A percentile compares a stretch with the other conserved stretches of the same genome.
Conservation (phyloP, 64 coral and sea anemone genomes). For the Porites lutea region DNA sequence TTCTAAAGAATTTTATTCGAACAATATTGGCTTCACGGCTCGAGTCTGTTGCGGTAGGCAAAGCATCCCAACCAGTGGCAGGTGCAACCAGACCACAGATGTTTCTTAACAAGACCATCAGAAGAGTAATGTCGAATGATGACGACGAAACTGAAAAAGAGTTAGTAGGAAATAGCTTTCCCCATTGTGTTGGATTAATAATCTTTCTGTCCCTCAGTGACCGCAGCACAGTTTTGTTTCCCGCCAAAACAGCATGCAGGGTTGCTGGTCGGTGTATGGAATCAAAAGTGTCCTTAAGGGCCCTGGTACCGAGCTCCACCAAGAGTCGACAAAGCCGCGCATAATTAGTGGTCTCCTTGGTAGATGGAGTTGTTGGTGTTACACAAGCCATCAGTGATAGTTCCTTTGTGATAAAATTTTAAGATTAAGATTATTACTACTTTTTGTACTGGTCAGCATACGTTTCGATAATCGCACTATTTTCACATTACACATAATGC, state of each 20-base stretch:
- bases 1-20: not conserved
- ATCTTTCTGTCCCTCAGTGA: not conserved
- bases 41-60: conserved; percentile 1
- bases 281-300: conserved; percentile 1
- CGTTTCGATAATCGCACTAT: too few species aligned
- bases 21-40: conserved; percentile 39
- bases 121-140: conserved; percentile 25
- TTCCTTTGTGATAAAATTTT: too few species aligned
- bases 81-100: conserved; percentile 18
- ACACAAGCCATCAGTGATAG: not conserved
- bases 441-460: too few species aligned
- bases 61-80: conserved; percentile 7
- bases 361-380: not conserved
- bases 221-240: not conserved
- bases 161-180: conserved; percentile 20
- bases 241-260: conserved; percentile 8
- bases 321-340: not conserved
- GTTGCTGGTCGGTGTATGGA: not conserved
- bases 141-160: not conserved
- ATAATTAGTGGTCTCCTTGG: not conserved
- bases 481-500: too few species aligned
- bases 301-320: not conserved
- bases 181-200: conserved; percentile 22
- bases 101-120: conserved; percentile 6
- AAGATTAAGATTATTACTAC: too few species aligned